These are phyloP conservation scores for Diglossa cyanea DNA, from an alignment of 2,797 vertebrate genomes.

Conservation along the genomic window DNA sequence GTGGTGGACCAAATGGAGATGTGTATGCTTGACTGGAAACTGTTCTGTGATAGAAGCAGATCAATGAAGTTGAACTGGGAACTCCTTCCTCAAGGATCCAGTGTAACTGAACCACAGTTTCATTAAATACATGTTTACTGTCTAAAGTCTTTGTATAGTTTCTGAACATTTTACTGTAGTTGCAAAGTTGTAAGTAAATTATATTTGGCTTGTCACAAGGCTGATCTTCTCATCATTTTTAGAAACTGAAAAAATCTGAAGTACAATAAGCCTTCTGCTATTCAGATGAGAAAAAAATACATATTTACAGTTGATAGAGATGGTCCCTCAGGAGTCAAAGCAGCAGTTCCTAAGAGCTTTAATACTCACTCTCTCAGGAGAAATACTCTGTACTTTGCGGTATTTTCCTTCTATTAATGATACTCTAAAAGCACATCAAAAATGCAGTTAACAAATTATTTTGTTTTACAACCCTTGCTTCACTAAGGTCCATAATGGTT, in stretches of 20 bases:
- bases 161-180: slow-evolving; percentile 68
- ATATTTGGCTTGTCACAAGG: slow-evolving; percentile 65
- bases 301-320: background rate
- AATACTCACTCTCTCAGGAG: background rate
- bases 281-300: background rate
- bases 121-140: slow-evolving; percentile 72
- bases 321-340: background rate
- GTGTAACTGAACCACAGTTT: slow-evolving; percentile 82
- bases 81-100: slow-evolving; percentile 86
- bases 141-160: slow-evolving; percentile 75
- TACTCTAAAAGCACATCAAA: background rate
- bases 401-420: background rate
- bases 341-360: background rate
- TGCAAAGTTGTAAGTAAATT: slow-evolving; percentile 69
- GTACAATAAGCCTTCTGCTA: background rate
- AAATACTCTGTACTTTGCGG: background rate
- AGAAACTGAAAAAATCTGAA: background rate
- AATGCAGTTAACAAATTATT: background rate
- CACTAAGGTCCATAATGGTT: background rate
- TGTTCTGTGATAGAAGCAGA: slow-evolving; percentile 83
- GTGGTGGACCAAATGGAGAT: slow-evolving; percentile 28
- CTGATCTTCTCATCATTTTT: slow-evolving; percentile 40
- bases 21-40: slow-evolving; percentile 68
- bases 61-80: slow-evolving; percentile 89
- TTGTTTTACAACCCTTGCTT: background rate